Evolutionary conservation across 2,888 invertebrate species (phyloP), one percentile per base, ranked within the genome.

Genomic region (Xylota sylvarum): DNA sequence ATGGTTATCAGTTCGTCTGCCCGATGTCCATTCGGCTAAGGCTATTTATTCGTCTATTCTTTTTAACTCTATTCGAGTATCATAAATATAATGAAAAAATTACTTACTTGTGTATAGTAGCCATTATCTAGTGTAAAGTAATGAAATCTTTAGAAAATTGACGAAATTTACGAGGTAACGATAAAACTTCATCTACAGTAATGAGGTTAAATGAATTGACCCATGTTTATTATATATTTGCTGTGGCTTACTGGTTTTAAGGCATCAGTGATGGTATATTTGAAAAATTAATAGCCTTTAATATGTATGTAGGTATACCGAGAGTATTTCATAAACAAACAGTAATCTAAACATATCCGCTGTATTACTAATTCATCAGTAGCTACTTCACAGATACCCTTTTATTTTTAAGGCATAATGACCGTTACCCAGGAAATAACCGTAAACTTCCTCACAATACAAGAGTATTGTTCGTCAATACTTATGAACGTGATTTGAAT

Each of bases 61-160:
- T n/a, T 12, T 4, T 40, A 12, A 5, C 60, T 37, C 30, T 30
- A 32, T 19, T 40, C 6, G 52, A 50, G 35, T 35, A 6, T 27
- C 48, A 65, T 65, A 48, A 76, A 65, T 32, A 6, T 14, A 27
- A 64, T 69, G 56, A 69, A 69, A 30, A 64, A 46, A 40, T 46
- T 56, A 56, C 35, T 58, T 50, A 19, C 5, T 17, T 52, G n/a
- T 50, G 35, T 37, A 37, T 37, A 10, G 10, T 3, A 32, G 7
- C 32, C 32, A 32, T 56, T 65, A 76, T 30, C 65, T 48, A 14
- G 65, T 37, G 65, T 67, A 56, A 46, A 46, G 65, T 27, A 65
- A 55, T 48, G 56, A 56, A 65, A 67, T 77, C 46, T 23, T 77
- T 67, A 58, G 55, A 76, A 58, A 77, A 67, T 77, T 77, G 5